These are phyloP conservation scores for Microcebus griseorufus DNA, from an alignment of 2,113 vertebrate genomes.

Conservation along the genomic window DNA sequence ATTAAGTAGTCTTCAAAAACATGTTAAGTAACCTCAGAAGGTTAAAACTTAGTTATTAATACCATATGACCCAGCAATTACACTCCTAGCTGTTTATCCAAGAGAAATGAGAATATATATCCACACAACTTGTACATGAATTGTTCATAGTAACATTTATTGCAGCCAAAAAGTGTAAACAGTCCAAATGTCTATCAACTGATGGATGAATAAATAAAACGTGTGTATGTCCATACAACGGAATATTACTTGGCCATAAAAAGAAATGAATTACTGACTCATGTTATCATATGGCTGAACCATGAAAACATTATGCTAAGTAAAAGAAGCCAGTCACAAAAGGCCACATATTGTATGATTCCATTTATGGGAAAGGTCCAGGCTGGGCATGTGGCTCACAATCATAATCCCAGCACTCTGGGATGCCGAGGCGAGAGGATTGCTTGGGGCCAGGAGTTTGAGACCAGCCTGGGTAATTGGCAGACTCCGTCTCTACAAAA, in stretches of 20 bases:
- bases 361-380: neutral
- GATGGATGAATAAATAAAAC: neutral
- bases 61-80: no score
- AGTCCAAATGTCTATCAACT: no score
- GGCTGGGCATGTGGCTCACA: no score
- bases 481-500: no score
- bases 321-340: neutral
- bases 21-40: neutral
- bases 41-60: neutral
- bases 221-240: rapidly evolving
- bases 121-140: no score
- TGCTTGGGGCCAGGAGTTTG: no score
- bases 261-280: neutral
- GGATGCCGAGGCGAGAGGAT: no score
- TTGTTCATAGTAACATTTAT: neutral
- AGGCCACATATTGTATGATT: neutral
- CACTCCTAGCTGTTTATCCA: neutral
- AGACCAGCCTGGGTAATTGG: no score
- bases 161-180: neutral
- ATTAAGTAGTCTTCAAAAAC: neutral
- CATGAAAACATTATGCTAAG: neutral
- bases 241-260: neutral
- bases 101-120: neutral
- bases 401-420: no score
- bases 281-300: neutral